Percentiles rank a stretch among this genome's conserved stretches.
phyloP scores from a whole-genome alignment of 2,888 invertebrate genomes.

The Cenopis cana region DNA sequence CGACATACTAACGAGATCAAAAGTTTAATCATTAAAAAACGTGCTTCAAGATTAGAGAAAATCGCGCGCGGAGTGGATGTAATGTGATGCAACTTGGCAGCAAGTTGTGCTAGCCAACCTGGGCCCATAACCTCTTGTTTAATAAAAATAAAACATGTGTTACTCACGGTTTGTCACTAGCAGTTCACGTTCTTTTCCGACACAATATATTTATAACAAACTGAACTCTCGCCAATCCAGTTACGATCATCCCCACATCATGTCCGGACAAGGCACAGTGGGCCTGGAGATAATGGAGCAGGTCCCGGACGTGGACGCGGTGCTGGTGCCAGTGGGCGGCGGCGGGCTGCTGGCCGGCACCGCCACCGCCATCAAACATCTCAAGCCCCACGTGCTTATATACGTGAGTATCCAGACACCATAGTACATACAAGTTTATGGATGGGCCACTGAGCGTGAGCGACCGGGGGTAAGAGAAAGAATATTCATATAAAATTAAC shows the following conservation, averaged over 20 bases:
- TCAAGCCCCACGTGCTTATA: slow-evolving; percentile 92
- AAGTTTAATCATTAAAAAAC: no score
- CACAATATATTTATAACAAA: no score
- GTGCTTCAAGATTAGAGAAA: no score
- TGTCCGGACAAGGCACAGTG: slow-evolving; percentile 97
- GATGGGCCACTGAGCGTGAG: no score
- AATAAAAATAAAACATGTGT: no score
- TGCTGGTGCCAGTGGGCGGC: slow-evolving; percentile 97
- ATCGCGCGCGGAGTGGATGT: no score
- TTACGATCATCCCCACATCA: slow-evolving; percentile 97
- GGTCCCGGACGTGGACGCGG: slow-evolving; percentile 94
- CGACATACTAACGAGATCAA: no score
- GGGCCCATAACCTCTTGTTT: background rate
- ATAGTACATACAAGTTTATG: no score
- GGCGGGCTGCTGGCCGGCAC: slow-evolving; percentile 96
- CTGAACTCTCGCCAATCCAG: slow-evolving; percentile 71
- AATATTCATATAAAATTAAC: no score
- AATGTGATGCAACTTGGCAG: no score
- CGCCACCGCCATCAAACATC: slow-evolving; percentile 94
- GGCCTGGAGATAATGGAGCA: slow-evolving; percentile 97
- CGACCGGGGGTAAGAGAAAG: no score
- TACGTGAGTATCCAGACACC: slow-evolving; percentile 88
- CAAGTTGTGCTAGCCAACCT: background rate
- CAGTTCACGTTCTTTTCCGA: background rate
- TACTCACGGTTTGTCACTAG: background rate